Base-by-base conservation (phyloP, 1,140 invertebrate species). In the Gonatopus flavifemur region DNA sequence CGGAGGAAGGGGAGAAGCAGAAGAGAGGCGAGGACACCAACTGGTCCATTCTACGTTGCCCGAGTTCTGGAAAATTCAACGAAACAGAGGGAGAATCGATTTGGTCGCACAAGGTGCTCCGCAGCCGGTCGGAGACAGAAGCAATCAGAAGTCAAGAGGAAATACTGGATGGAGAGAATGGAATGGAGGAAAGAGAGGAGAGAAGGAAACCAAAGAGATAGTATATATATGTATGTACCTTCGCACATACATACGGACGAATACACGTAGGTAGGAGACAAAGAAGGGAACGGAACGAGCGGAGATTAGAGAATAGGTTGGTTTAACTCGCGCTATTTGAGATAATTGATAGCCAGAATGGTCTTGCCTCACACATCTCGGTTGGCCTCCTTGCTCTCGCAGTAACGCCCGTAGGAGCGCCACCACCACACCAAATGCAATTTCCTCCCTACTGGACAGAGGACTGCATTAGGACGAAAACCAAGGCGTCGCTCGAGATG, bases 291-390 rank as follows among this genome's bases (percentile, higher is more conserved):
- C 20, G 18, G 24, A 20, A 42, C 38, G 50, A 45, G 43, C 44
- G 39, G 46, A 62, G 64, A 49, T 63, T 59, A 58, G 64, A 61
- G 59, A 69, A 68, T 65, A 42, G 64, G 49, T 63, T 59, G 63
- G 56, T 64, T 69, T 64, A 67, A 69, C 56, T 65, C 59, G 56
- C 53, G 42, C 62, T 67, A 67, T 69, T 69, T 65, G 60, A 69
- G 60, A 67, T 70, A 70, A 70, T 70, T 70, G 64, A 69, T 66
- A 67, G 52, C 50, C 48, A 56, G 54, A 65, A 57, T 66, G 58
- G 53, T 50, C 38, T 61, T n/a, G n/a, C n/a, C n/a, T n/a, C n/a
- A n/a, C 49, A 46, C 57, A 46, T 64, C 44, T 55, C 35, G 35
- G 31, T 49, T 56, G 33, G 15, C 35, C 30, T 44, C 40, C n/a